These are phyloP conservation scores for Hypotaenidia philippensis DNA, from an alignment of 2,797 vertebrate genomes.

Conservation along the genomic window DNA sequence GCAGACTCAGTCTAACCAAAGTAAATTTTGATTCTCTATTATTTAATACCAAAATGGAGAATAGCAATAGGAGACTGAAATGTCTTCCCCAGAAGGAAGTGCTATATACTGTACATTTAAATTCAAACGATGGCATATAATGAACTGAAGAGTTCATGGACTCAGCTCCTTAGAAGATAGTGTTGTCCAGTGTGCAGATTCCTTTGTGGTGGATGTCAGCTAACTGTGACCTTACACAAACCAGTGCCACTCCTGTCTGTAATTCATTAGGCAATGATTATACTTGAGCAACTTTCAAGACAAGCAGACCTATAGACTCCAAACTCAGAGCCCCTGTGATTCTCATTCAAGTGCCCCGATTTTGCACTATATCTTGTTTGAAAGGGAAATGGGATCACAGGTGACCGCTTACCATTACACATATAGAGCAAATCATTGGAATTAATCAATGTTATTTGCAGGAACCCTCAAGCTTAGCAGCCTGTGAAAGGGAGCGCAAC, in stretches of 20 bases:
- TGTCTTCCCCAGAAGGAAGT: not conserved
- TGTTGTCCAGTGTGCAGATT: not conserved
- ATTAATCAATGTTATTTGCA: not conserved
- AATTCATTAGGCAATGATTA: not conserved
- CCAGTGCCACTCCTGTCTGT: not conserved
- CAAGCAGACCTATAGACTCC: not conserved
- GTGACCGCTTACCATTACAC: not conserved
- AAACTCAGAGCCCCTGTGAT: not conserved
- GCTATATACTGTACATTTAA: not conserved
- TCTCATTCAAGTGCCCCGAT: not conserved
- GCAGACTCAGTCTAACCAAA: not conserved
- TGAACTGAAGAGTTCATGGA: not conserved
- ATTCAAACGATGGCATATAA: not conserved
- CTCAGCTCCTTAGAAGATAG: not conserved
- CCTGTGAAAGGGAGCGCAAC: not conserved
- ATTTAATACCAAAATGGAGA: not conserved
- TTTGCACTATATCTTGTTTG: not conserved
- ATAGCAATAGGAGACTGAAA: not conserved
- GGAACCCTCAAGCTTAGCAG: not conserved
- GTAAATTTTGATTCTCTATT: not conserved
- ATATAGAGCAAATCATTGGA: not conserved
- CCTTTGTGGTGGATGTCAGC: not conserved
- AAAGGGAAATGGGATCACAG: not conserved
- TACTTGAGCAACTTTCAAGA: not conserved
- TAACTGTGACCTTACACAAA: not conserved